Evolutionary conservation across 2,888 invertebrate genomes (phyloP), one percentile per base, ranked within the genome.

Genomic region (Eumacrocentrus americanus): DNA sequence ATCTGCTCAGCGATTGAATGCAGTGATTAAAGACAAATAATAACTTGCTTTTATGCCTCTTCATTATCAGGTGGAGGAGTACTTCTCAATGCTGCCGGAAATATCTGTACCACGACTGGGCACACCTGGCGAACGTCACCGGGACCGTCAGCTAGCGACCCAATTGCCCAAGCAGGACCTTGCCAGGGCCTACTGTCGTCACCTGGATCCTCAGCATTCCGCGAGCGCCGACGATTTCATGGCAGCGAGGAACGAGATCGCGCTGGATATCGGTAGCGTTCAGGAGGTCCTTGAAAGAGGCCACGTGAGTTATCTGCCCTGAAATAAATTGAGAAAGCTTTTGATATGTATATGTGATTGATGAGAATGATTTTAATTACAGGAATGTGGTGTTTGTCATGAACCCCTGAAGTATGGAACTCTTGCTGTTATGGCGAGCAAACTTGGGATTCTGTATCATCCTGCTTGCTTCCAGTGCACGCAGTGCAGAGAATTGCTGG

Each of bases 111-210:
- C 92, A 40, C 84, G 87, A 65, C 76, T 89, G 62, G 91, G 90
- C 64, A 87, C 90, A n/a, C 85, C 87, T 42, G 95, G 94, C 2
- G 94, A 94, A 80, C 87, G 89, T 67, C 87, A 90, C 79, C 84
- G 94, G 51, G 91, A 91, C 75, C 87, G 89, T 71, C 91, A 94
- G 76, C 83, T 98, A 72, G 90, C 94, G 66, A 85, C 87, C 65
- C 98, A 98, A 83, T 84, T 98, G 75, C 98, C 98, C 38, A 92
- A 92, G 80, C 96, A 97, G 83, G 98, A 98, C 81, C 86, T 98
- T 61, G 91, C 95, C 6, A 83, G 93, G 70, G 89, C 91, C 55
- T 95, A 95, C 79, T 96, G 96, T 82, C 89, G 90, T 76, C 91
- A 94, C 80, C 85, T 98, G 61, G 91, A 92, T 67, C 84, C 89